Percentiles rank a stretch among this genome's conserved stretches.
Conservation (phyloP, 2,888 invertebrate genomes). For the Mermis nigrescens region DNA sequence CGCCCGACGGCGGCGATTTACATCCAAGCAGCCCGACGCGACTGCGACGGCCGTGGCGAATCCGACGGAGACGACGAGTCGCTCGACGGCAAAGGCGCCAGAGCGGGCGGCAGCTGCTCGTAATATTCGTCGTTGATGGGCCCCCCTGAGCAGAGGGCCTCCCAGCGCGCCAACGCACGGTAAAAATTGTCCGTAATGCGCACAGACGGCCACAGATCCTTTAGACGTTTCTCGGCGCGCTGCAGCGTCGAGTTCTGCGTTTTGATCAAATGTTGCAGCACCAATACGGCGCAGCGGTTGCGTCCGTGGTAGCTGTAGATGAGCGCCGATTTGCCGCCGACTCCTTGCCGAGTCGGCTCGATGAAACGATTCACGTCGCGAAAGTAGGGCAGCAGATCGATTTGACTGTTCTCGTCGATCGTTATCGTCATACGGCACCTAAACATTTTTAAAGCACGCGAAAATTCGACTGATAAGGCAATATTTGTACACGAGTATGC, state of each 20-base stretch:
- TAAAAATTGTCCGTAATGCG: slow-evolving; percentile 4
- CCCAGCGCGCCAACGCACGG: slow-evolving; percentile 6
- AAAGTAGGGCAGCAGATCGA: slow-evolving; percentile 2
- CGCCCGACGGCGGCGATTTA: too few species aligned
- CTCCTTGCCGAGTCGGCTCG: not conserved
- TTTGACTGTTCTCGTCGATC: not conserved
- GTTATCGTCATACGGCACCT: too few species aligned
- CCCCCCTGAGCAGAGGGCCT: not conserved
- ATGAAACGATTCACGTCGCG: slow-evolving; percentile 8
- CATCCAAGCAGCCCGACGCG: too few species aligned
- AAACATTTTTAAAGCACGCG: too few species aligned
- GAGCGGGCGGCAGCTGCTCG: too few species aligned
- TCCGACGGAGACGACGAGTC: too few species aligned
- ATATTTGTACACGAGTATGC: too few species aligned
- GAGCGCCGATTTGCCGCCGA: slow-evolving; percentile 3
- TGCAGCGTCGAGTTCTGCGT: not conserved
- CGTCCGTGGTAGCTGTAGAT: slow-evolving; percentile 10
- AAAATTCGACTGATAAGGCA: too few species aligned
- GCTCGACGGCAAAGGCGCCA: too few species aligned
- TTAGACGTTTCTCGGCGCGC: not conserved
- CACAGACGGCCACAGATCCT: not conserved
- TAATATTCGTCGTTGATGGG: not conserved
- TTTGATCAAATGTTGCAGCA: slow-evolving; percentile 9
- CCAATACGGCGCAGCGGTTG: slow-evolving; percentile 6
- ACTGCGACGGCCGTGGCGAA: too few species aligned